A percentile compares a stretch with the other conserved stretches of the same genome.
Conservation (phyloP, 2,888 invertebrate genomes). For the Helicoverpa assulta region DNA sequence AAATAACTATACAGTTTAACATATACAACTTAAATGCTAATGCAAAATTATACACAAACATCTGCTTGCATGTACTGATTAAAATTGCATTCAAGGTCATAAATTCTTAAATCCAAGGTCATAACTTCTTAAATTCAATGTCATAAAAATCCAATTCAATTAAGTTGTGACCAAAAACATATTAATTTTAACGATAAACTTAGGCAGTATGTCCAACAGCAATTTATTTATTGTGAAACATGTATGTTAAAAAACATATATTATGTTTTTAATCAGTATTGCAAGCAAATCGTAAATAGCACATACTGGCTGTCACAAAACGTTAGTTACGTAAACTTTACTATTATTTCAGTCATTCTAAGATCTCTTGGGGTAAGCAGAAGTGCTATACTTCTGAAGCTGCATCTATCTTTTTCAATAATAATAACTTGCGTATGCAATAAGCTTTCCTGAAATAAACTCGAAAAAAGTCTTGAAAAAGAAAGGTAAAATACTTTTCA, state of each 20-base stretch:
- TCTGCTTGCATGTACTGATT: slow-evolving; percentile 30
- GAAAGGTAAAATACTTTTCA: slow-evolving; percentile 21
- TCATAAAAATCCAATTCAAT: not conserved
- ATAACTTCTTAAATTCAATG: not conserved
- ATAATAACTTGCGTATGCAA: not conserved
- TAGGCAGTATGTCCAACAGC: no score
- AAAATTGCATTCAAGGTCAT: slow-evolving; percentile 3
- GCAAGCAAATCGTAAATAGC: slow-evolving; percentile 47
- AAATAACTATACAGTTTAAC: slow-evolving; percentile 75
- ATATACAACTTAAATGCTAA: slow-evolving; percentile 68
- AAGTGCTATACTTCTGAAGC: not conserved
- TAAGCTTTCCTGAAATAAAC: not conserved
- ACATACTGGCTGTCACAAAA: slow-evolving; percentile 39
- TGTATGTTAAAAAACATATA: not conserved
- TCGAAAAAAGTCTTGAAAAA: not conserved
- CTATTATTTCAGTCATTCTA: slow-evolving; percentile 42
- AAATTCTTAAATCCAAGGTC: not conserved
- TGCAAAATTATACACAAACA: slow-evolving; percentile 49
- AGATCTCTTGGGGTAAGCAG: slow-evolving; percentile 20
- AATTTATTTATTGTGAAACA: no score
- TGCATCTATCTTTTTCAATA: not conserved
- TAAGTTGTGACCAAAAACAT: no score
- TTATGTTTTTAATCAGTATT: slow-evolving; percentile 13
- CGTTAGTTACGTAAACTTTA: slow-evolving; percentile 17
- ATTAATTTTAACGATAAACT: no score